These are phyloP conservation scores for Acanthopleura granulata DNA, from an alignment of 2,888 invertebrate genomes.

Conservation along the genomic window DNA sequence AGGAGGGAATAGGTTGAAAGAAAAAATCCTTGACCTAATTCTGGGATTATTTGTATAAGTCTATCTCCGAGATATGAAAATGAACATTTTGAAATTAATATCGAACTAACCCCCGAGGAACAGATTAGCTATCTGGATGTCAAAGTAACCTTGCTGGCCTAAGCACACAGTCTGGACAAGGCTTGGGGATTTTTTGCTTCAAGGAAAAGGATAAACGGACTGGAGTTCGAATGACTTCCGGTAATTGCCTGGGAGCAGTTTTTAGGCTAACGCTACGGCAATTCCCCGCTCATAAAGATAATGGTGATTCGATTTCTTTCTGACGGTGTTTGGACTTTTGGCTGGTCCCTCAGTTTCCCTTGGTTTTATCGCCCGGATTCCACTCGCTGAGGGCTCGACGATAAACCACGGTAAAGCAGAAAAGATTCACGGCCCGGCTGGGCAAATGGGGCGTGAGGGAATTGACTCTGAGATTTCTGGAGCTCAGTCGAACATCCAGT, in stretches of 20 bases:
- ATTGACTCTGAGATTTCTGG: neutral
- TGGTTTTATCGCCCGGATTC: too few species aligned
- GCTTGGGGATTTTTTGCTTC: too few species aligned
- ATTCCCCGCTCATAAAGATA: neutral
- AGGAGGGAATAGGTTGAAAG: neutral
- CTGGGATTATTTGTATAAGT: neutral
- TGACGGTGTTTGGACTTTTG: neutral
- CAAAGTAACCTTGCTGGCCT: neutral
- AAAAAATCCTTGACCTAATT: too few species aligned
- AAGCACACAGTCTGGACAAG: neutral
- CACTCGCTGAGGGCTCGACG: neutral
- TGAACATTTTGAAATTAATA: neutral
- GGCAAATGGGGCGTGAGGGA: constrained; percentile 5
- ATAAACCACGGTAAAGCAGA: neutral
- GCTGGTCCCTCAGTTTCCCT: neutral
- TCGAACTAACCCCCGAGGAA: neutral
- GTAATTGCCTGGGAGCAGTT: neutral
- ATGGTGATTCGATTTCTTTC: constrained; percentile 2
- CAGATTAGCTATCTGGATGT: neutral
- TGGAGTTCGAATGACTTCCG: neutral
- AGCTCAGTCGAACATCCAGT: too few species aligned
- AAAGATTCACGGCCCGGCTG: neutral
- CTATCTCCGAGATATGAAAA: neutral
- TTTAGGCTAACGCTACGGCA: neutral
- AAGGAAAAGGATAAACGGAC: neutral